A percentile compares a stretch with the other conserved stretches of the same genome.
Conservation (phyloP, 2,888 invertebrate species). For the Chydorus sphaericus region DNA sequence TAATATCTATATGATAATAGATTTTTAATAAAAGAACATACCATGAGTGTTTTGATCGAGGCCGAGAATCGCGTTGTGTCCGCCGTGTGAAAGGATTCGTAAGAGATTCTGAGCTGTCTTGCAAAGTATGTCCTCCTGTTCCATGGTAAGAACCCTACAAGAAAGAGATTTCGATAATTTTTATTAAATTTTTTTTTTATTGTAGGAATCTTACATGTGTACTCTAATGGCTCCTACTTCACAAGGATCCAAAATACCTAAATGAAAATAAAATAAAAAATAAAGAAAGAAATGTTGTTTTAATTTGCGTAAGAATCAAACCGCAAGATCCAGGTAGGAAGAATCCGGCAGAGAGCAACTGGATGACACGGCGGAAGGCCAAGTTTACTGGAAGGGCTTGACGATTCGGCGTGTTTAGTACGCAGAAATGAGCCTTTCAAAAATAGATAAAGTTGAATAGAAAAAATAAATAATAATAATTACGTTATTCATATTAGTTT, state of each 20-base stretch:
- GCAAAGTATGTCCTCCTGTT: conserved; percentile 85
- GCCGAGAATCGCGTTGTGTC: conserved; percentile 68
- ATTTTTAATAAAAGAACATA: too few species aligned
- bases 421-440: conserved; percentile 71
- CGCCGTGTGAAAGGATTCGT: conserved; percentile 81
- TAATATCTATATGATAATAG: too few species aligned
- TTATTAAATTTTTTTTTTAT: too few species aligned
- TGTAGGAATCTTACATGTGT: too few species aligned
- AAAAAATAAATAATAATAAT: neutral
- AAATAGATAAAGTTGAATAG: conserved; percentile 10
- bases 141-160: conserved; percentile 68
- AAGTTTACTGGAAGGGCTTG: conserved; percentile 83
- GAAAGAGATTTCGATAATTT: too few species aligned
- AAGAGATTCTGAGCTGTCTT: conserved; percentile 85
- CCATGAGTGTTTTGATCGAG: conserved; percentile 40
- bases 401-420: conserved; percentile 87
- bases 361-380: conserved; percentile 79
- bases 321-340: conserved; percentile 73
- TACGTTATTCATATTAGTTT: neutral
- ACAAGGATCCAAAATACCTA: conserved; percentile 76
- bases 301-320: neutral
- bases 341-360: conserved; percentile 80
- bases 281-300: neutral
- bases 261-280: neutral
- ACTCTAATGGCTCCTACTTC: conserved; percentile 77